Evolutionary conservation across 2,113 vertebrate genomes (phyloP), one percentile per base, ranked within the genome.

Genomic region (Corythaeola cristata): DNA sequence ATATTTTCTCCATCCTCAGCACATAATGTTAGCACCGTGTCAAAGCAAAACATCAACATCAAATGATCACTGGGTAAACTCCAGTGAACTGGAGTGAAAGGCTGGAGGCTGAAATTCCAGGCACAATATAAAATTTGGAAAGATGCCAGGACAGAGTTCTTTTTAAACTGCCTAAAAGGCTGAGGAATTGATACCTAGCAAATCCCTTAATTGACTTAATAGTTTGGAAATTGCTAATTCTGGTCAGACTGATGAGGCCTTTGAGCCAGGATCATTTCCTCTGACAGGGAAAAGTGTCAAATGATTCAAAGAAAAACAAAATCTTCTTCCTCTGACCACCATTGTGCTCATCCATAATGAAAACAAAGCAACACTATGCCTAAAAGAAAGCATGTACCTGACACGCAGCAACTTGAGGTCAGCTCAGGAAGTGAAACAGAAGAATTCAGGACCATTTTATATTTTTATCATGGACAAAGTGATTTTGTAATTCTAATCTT

Each of bases 11-110:
- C 91, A 95, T 97, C 95, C 96, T 97, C 90, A 92, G 94, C 94
- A 97, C 91, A 97, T 98, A 96, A 97, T 97, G 96, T 97, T 97
- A 97, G 96, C 94, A 93, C 95, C 92, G 69, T 97, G 93, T 97
- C 95, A 97, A 96, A 97, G 94, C 90, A 97, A 96, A 98, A 96
- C 96, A 97, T 96, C 93, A 97, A 94, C 92, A 93, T 92, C 92
- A 93, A 94, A 94, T 95, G 95, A 94, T 85, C 94, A 93, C 76
- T 96, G 94, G 86, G 90, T 95, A 92, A 95, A 90, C 58, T 89
- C 81, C 78, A 95, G 77, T 82, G 93, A 97, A 95, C 87, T 96
- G 88, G 93, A 96, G 83, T 89, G 74, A 96, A 97, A 93, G 82
- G 88, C 35, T 97, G 64, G 75, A 72, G 89, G 79, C 77, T 84